Evolutionary conservation across 2,113 vertebrate species (phyloP), one percentile per base, ranked within the genome.

Genomic region (Oreocharis arfaki): DNA sequence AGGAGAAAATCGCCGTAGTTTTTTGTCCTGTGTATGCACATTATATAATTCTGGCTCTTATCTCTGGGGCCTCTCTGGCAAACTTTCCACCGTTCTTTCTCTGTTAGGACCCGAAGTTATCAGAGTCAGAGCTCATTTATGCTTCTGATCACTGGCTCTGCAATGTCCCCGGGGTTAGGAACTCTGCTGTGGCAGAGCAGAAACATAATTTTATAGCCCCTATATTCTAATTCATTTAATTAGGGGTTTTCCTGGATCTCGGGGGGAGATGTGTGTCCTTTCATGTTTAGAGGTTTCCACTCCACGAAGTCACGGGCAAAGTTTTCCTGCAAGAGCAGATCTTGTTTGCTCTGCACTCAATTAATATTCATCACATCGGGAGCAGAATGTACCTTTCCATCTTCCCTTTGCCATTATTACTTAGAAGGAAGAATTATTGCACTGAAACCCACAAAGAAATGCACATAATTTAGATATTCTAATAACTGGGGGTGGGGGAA

Each of bases 61-160:
- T 94, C 90, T 97, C 94, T 53, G 78, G 65, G 95, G 90, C 56
- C 92, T 93, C 61, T 59, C 64, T 79, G 78, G 61, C 78, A 83
- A 86, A 88, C 44, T 88, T 95, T 97, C 90, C 71, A 79, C 82
- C 7, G 8, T 57, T 97, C 95, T 90, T 33, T 92, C 79, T 89
- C 16, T 90, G 94, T 96, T 95, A 94, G 68, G 79, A 67, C 86
- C 95, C 33, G 2, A 97, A 96, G 94, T 97, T 92, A 92, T 95
- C 56, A 82, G 95, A 97, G 97, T 97, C 81, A 77, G 82, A 94
- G 80, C 95, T 95, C 77, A 95, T 96, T 97, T 97, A 50, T 96
- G 68, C 46, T 95, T 42, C 61, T 63, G 32, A 75, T 73, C 71
- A 0, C 64, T 70, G 87, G 88, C 90, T 70, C 86, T 91, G 75